A percentile compares a stretch with the other conserved stretches of the same genome.
Conservation (phyloP, 2,888 invertebrate genomes). For the Lypha dubia region DNA sequence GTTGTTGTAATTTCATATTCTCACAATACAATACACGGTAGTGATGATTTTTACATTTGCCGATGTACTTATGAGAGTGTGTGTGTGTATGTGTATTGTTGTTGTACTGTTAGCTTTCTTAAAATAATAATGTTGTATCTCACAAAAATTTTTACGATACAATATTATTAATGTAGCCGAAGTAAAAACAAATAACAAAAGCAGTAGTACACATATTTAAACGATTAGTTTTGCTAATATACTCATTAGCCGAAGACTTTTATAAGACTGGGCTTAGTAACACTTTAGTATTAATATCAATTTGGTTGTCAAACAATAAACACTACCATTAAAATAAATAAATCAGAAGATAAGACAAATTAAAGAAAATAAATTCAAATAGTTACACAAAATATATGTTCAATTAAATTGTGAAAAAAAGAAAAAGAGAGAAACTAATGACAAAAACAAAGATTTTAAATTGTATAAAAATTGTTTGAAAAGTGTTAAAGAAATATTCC, state of each 20-base stretch:
- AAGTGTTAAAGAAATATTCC: slow-evolving; percentile 17
- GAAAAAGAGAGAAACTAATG: slow-evolving; percentile 6
- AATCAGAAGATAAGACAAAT: slow-evolving; percentile 11
- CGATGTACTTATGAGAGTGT: too few species aligned
- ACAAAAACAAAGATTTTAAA: neutral
- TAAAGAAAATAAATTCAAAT: slow-evolving; percentile 31
- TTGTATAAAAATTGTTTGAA: neutral
- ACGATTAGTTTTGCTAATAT: slow-evolving; percentile 64
- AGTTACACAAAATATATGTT: slow-evolving; percentile 7
- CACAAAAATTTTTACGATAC: slow-evolving; percentile 32
- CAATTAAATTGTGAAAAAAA: slow-evolving; percentile 3
- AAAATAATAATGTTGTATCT: slow-evolving; percentile 45
- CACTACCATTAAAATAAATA: slow-evolving; percentile 50
- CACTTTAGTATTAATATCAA: slow-evolving; percentile 69
- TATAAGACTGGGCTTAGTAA: slow-evolving; percentile 71
- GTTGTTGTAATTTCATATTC: neutral
- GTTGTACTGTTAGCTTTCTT: slow-evolving; percentile 37
- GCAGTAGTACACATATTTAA: slow-evolving; percentile 31
- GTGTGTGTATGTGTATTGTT: slow-evolving; percentile 21
- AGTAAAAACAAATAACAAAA: slow-evolving; percentile 39
- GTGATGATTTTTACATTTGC: neutral
- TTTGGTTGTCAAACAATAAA: slow-evolving; percentile 70
- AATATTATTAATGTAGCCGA: slow-evolving; percentile 48
- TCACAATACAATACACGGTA: slow-evolving; percentile 19
- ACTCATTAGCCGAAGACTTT: slow-evolving; percentile 70